Percentiles rank a stretch among this genome's conserved stretches.
phyloP scores from a whole-genome alignment of 2,888 invertebrate genomes.

The Ormyrus pomaceus region DNA sequence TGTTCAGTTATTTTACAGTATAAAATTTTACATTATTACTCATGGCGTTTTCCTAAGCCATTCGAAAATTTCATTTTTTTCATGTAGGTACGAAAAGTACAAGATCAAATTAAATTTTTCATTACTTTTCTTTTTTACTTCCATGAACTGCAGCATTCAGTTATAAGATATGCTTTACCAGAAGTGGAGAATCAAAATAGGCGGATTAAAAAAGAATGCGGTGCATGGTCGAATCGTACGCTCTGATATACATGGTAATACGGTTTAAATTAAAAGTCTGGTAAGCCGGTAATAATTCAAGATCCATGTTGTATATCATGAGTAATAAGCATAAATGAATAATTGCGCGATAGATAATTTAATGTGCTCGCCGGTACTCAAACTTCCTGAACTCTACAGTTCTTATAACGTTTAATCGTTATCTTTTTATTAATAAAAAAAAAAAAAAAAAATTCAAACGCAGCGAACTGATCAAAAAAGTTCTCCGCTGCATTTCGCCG shows the following conservation, averaged over 20 bases:
- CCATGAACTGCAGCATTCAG: not conserved
- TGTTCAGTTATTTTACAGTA: too few species aligned
- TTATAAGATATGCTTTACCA: conserved; percentile 55
- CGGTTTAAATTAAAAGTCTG: conserved; percentile 70
- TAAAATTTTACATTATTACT: too few species aligned
- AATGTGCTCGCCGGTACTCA: conserved; percentile 63
- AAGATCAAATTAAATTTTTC: too few species aligned
- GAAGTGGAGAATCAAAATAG: conserved; percentile 59
- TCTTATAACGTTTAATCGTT: conserved; percentile 4
- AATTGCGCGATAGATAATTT: conserved; percentile 73
- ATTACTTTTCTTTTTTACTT: too few species aligned
- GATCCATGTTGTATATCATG: conserved; percentile 72
- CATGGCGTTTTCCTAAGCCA: too few species aligned
- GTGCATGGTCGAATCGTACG: conserved; percentile 57
- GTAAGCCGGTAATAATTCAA: conserved; percentile 74
- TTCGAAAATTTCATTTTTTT: too few species aligned
- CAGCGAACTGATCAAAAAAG: too few species aligned
- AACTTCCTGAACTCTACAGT: conserved; percentile 48
- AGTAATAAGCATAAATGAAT: conserved; percentile 75
- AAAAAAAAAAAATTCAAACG: too few species aligned
- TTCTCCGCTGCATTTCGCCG: too few species aligned
- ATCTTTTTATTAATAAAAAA: not conserved
- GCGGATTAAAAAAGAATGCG: conserved; percentile 41
- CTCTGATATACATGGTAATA: conserved; percentile 72
- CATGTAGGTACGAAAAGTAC: too few species aligned